Percentiles rank a stretch among this genome's conserved stretches.
Conservation (phyloP, 1,140 invertebrate genomes). For the Drosophila pachea region DNA sequence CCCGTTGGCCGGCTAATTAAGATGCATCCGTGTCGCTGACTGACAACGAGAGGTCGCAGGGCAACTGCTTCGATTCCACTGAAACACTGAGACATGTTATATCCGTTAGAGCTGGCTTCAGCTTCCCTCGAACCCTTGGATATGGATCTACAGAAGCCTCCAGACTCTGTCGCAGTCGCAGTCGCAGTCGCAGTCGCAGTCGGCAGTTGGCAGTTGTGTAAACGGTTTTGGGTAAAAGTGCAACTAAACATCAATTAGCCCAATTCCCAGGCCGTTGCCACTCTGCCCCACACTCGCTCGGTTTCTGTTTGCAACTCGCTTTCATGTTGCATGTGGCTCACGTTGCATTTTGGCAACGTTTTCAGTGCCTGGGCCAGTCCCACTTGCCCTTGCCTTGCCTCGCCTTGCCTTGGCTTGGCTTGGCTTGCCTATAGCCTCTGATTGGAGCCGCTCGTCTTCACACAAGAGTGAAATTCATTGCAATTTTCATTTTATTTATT, state of each 20-base stretch:
- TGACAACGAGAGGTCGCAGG: constrained; percentile 34
- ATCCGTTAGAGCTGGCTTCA: constrained; percentile 28
- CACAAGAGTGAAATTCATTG: constrained; percentile 73
- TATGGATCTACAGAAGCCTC: constrained; percentile 45
- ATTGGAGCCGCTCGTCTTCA: constrained; percentile 68
- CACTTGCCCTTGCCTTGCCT: constrained; percentile 9
- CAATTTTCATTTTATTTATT: constrained; percentile 69
- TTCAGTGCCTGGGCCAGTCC: too few species aligned
- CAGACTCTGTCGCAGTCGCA: too few species aligned
- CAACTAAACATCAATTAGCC: constrained; percentile 78
- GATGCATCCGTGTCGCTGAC: constrained; percentile 61
- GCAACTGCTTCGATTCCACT: constrained; percentile 16
- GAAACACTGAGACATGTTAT: constrained; percentile 47
- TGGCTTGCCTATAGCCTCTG: constrained; percentile 47
- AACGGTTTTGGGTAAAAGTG: constrained; percentile 74
- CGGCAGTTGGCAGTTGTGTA: constrained; percentile 47
- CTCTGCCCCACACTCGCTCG: constrained; percentile 39
- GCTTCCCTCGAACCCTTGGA: constrained; percentile 16
- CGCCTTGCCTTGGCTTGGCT: constrained; percentile 50
- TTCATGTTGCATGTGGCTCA: constrained; percentile 70
- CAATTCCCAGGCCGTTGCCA: constrained; percentile 70
- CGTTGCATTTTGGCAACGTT: constrained; percentile 67
- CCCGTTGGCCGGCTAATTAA: constrained; percentile 53
- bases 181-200: too few species aligned
- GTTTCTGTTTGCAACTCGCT: constrained; percentile 51